Percentiles rank a stretch among this genome's conserved stretches.
phyloP scores from a whole-genome alignment of 2,888 invertebrate species.

The Malachius bipustulatus region DNA sequence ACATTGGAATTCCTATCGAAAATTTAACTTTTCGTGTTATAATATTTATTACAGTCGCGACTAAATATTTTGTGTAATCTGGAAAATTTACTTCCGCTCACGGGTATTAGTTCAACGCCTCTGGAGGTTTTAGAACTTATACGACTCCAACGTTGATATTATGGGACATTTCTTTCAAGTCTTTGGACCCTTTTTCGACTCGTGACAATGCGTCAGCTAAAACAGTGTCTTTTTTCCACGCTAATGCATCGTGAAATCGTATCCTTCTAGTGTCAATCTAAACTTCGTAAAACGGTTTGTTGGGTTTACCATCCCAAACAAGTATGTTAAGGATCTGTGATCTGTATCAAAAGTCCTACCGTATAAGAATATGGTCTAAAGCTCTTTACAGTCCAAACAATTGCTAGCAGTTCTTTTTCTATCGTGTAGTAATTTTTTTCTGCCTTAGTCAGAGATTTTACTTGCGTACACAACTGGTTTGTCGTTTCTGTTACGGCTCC shows the following conservation, averaged over 20 bases:
- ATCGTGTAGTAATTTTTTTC: constrained; percentile 14
- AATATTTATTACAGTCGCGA: too few relatives aligned
- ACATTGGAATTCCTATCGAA: too few relatives aligned
- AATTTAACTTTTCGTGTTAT: too few relatives aligned
- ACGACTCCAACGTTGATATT: constrained; percentile 4
- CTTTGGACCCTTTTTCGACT: constrained; percentile 9
- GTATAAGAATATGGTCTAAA: constrained; percentile 19
- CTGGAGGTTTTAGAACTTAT: too few relatives aligned
- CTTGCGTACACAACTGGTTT: too few relatives aligned
- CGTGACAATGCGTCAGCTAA: constrained; percentile 13
- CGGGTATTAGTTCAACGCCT: too few relatives aligned
- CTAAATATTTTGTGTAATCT: too few relatives aligned
- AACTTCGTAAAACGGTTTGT: constrained; percentile 22
- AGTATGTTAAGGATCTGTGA: constrained; percentile 20
- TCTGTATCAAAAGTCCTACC: constrained; percentile 19
- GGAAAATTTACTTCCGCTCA: too few relatives aligned
- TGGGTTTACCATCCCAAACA: constrained; percentile 21
- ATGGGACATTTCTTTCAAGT: constrained; percentile 14
- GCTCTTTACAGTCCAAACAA: constrained; percentile 19
- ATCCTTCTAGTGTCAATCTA: constrained; percentile 20
- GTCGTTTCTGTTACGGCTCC: constrained; percentile 16
- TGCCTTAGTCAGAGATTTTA: constrained; percentile 15
- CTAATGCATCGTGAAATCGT: constrained; percentile 18
- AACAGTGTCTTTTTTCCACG: constrained; percentile 18
- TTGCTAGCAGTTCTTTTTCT: constrained; percentile 19